Conservation (phyloP, 2,113 vertebrate species). For the Falco punctatus region DNA sequence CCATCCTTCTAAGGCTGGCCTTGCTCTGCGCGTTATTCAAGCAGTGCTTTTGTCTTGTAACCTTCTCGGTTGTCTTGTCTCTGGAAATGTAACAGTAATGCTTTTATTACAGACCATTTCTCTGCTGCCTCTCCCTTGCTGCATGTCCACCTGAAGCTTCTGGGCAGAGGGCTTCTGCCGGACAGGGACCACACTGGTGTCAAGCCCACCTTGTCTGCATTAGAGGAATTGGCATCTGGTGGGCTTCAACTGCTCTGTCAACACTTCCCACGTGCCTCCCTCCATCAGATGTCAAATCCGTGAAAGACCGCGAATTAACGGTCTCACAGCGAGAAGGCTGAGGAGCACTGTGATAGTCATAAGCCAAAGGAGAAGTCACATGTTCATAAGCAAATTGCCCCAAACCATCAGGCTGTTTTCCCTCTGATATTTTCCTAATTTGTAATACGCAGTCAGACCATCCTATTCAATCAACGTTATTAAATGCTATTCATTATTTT, state of each 20-base stretch:
- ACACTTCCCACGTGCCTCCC: not conserved
- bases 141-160: fast-evolving
- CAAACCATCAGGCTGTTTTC: not conserved
- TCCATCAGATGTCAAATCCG: not conserved
- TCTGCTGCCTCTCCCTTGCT: not conserved
- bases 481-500: not conserved
- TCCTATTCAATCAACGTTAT: not conserved
- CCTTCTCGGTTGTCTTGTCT: fast-evolving
- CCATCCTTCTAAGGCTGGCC: not conserved
- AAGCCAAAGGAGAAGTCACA: not conserved
- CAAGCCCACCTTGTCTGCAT: not conserved
- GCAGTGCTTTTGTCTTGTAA: not conserved
- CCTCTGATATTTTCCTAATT: not conserved
- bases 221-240: not conserved
- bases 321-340: not conserved
- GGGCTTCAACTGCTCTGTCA: not conserved
- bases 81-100: not conserved
- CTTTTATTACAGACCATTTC: not conserved
- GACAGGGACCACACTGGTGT: not conserved
- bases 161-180: not conserved
- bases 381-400: not conserved
- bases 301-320: not conserved
- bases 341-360: not conserved
- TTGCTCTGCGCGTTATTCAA: not conserved
- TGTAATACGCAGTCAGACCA: not conserved